These are phyloP conservation scores for Anas capensis DNA, from an alignment of 2,797 vertebrate species.

Conservation along the genomic window DNA sequence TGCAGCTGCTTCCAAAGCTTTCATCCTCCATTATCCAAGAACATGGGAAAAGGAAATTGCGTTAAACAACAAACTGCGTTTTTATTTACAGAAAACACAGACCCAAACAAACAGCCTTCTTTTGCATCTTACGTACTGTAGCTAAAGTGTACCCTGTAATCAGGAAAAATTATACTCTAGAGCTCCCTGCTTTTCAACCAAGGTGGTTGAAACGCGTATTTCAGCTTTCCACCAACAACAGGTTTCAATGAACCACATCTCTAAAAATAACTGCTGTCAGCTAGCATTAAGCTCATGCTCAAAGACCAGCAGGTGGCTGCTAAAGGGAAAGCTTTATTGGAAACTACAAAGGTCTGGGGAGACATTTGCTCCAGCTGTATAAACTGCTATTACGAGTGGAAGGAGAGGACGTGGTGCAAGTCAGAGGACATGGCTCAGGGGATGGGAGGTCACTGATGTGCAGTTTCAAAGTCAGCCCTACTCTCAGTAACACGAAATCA, in stretches of 20 bases:
- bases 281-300: slow-evolving; percentile 51
- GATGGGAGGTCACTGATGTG: neutral
- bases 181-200: slow-evolving; percentile 61
- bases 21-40: neutral
- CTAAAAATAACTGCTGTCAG: slow-evolving; percentile 73
- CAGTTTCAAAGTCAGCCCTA: neutral
- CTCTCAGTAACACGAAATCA: neutral
- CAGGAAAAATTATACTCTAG: slow-evolving; percentile 68
- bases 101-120: slow-evolving; percentile 38
- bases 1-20: neutral
- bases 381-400: neutral
- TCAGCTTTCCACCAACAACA: slow-evolving; percentile 67
- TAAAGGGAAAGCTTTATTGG: slow-evolving; percentile 54
- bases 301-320: slow-evolving; percentile 70
- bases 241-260: slow-evolving; percentile 69
- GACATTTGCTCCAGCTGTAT: slow-evolving; percentile 51
- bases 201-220: slow-evolving; percentile 60
- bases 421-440: neutral
- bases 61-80: slow-evolving; percentile 40
- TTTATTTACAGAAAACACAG: slow-evolving; percentile 67
- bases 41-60: neutral
- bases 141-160: slow-evolving; percentile 56
- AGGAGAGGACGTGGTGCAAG: neutral
- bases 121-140: neutral
- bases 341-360: slow-evolving; percentile 59